Conservation (phyloP, 2,113 vertebrate genomes). For the Phalacrocorax carbo region DNA sequence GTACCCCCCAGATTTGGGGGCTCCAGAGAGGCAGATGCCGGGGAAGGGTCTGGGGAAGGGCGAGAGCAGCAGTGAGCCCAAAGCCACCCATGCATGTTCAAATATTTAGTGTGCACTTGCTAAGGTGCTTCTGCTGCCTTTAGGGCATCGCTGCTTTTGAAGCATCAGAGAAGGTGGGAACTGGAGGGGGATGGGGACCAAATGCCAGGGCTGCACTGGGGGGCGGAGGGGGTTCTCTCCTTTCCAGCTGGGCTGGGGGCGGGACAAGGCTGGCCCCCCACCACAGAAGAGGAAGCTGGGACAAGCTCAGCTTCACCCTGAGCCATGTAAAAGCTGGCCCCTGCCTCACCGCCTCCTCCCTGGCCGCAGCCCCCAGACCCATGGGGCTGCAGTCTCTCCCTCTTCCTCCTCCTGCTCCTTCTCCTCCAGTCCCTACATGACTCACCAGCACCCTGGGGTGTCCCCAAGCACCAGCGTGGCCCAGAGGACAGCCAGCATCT, state of each 20-base stretch:
- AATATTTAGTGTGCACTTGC: conserved; percentile 35
- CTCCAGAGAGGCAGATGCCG: not conserved
- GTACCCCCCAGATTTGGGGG: not conserved
- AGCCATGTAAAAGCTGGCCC: not conserved
- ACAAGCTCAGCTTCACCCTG: not conserved
- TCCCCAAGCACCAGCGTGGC: not conserved
- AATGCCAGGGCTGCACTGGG: not conserved
- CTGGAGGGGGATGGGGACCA: conserved; percentile 33
- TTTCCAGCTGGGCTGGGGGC: not conserved
- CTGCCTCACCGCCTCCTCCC: accelerated
- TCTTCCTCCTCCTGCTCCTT: not conserved
- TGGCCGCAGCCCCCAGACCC: not conserved
- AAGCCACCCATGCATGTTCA: conserved; percentile 66
- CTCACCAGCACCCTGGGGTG: not conserved
- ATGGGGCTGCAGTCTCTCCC: not conserved
- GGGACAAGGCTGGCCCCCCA: not conserved
- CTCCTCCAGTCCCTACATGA: not conserved
- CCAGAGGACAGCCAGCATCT: not conserved
- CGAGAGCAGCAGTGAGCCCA: not conserved
- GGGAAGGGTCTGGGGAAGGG: not conserved
- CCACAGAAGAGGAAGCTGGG: not conserved
- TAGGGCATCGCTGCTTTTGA: conserved; percentile 48
- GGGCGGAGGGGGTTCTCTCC: not conserved
- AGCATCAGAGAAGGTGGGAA: conserved; percentile 48
- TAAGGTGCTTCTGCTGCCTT: conserved; percentile 64